A percentile compares a stretch with the other conserved stretches of the same genome.
Evolutionary conservation across 2,113 vertebrate genomes (phyloP).

Genomic region (Mohoua ochrocephala): DNA sequence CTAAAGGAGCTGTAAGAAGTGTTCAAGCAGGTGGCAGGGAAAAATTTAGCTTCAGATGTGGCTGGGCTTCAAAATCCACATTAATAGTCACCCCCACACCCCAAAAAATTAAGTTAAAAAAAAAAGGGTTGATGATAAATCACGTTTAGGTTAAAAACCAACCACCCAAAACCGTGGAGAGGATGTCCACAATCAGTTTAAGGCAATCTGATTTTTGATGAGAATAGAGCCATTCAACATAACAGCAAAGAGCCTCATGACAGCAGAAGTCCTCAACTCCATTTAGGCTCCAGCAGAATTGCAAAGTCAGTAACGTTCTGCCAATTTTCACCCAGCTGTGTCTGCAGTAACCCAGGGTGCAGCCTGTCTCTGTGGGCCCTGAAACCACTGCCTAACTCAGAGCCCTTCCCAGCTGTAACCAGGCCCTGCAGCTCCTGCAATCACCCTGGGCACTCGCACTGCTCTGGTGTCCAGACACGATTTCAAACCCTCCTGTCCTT

Average conservation of each 20-base stretch:
- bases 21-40: background rate
- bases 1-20: background rate
- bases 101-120: background rate
- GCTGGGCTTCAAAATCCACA: background rate
- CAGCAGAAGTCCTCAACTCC: background rate
- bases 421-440: background rate
- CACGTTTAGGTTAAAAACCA: background rate
- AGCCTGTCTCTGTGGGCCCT: background rate
- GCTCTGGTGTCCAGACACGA: background rate
- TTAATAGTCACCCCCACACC: background rate
- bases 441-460: background rate
- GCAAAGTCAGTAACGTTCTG: background rate
- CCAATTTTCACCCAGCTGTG: background rate
- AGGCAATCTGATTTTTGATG: background rate
- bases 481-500: background rate
- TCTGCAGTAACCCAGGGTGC: background rate
- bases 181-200: background rate
- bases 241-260: background rate
- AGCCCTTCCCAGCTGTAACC: background rate
- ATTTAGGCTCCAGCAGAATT: background rate
- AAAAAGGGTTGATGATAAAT: background rate
- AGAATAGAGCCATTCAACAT: background rate
- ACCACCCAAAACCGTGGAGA: background rate
- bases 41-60: background rate
- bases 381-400: rapidly evolving